A percentile compares a stretch with the other conserved stretches of the same genome.
Evolutionary conservation across 2,888 invertebrate genomes (phyloP).

Genomic region (Meganola albula): DNA sequence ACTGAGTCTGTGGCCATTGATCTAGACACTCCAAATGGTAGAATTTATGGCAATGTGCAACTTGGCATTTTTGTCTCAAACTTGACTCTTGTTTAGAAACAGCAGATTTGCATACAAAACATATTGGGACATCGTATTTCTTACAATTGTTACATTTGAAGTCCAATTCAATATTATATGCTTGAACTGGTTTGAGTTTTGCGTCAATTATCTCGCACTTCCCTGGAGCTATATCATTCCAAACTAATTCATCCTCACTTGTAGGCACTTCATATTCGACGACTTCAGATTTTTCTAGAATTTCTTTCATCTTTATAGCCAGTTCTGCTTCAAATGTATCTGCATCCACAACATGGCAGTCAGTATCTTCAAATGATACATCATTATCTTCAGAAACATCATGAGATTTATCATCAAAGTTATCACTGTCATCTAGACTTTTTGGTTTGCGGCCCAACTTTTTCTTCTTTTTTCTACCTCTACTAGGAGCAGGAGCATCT

Average conservation of each 20-base stretch:
- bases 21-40: constrained; percentile 87
- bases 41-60: constrained; percentile 82
- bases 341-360: constrained; percentile 46
- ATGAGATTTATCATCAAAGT: constrained; percentile 54
- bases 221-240: constrained; percentile 52
- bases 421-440: constrained; percentile 43
- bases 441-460: constrained; percentile 44
- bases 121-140: constrained; percentile 76
- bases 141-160: constrained; percentile 80
- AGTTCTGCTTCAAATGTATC: constrained; percentile 68
- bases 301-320: constrained; percentile 73
- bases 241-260: constrained; percentile 54
- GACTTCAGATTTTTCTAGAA: constrained; percentile 50
- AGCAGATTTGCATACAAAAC: constrained; percentile 80
- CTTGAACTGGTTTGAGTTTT: constrained; percentile 40
- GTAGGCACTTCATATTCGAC: constrained; percentile 56
- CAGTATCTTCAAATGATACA: constrained; percentile 43
- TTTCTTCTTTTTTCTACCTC: constrained; percentile 58
- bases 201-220: constrained; percentile 64
- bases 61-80: constrained; percentile 79
- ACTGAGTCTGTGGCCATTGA: constrained; percentile 87
- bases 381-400: constrained; percentile 50
- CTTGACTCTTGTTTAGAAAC: constrained; percentile 55
- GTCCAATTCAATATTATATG: constrained; percentile 45
- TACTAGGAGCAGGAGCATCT: constrained; percentile 33